Evolutionary conservation across 2,797 vertebrate species (phyloP).

Genomic region (Rhinoraja longicauda): DNA sequence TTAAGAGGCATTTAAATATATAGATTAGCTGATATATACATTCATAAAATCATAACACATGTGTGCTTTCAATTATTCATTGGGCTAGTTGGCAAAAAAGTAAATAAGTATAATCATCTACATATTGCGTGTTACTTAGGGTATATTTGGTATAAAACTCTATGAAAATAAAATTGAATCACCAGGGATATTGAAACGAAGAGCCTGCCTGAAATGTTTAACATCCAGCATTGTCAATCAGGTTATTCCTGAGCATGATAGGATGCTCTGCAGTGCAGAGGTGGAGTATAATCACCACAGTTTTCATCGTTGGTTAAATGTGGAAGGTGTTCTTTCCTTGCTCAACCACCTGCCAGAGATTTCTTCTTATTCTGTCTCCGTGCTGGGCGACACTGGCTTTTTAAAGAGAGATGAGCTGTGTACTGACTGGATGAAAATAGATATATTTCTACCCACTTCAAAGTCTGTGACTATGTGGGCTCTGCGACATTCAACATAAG

Average conservation of each 20-base stretch:
- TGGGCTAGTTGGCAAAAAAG: neutral
- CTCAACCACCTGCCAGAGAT: neutral
- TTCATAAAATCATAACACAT: neutral
- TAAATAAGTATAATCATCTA: neutral
- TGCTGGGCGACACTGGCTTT: neutral
- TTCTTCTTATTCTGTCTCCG: neutral
- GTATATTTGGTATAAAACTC: neutral
- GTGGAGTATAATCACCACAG: neutral
- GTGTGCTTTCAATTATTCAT: neutral
- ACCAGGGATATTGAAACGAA: neutral
- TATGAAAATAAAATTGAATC: neutral
- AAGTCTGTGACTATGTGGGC: neutral
- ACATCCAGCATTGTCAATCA: neutral
- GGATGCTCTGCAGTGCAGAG: neutral
- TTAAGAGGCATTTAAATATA: neutral
- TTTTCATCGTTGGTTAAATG: neutral
- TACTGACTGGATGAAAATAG: neutral
- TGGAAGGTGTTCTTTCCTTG: neutral
- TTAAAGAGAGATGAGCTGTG: neutral
- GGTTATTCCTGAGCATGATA: neutral
- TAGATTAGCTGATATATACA: neutral
- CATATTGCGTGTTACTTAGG: neutral
- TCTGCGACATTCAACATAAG: neutral
- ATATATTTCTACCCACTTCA: neutral
- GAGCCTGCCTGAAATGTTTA: slow-evolving; percentile 3